Base-by-base conservation (phyloP, 1,140 invertebrate genomes). In the Zaprionus davidi region DNA sequence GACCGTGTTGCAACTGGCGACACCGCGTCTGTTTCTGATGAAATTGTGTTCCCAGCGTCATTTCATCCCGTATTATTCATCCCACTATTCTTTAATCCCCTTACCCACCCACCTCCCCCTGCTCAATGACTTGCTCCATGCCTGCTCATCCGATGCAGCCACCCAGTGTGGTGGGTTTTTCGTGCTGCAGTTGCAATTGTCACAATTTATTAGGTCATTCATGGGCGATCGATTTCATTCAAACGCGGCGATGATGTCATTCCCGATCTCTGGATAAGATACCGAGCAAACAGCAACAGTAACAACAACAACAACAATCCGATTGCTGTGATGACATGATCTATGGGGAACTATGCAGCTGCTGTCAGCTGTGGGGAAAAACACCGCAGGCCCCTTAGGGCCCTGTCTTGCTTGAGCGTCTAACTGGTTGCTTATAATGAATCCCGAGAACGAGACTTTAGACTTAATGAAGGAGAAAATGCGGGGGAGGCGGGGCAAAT, bases 161-260 rank as follows among this genome's bases (percentile, higher is more conserved):
- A 46, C 41, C 41, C 41, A 46, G 41, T 46, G 41, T 46, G 41
- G 41, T 46, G 41, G n/a, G 41, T 46, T 46, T 46, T 56, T 26
- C 15, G 20, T 15, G 11, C 24, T 55, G 24, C 22, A 55, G 55
- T 72, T 57, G 41, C 26, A 41, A 59, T 86, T 86, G 83, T 79
- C 70, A 72, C 68, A 64, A 78, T 75, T 87, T 90, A 87, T 87
- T 87, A 87, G 84, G 78, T 87, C 84, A 87, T 84, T 88, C 84
- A 88, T 87, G 84, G 81, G 84, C 85, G 85, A 90, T 87, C 78
- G 84, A 87, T 87, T 87, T 87, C 85, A 85, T 76, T 85, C 81
- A 80, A 83, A 67, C 51, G n/a, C 7, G 17, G 20, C 26, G 36
- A 85, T 87, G 84, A 87, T 84, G 78, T 87, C 84, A 87, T 84